A percentile compares a stretch with the other conserved stretches of the same genome.
phyloP scores from a whole-genome alignment of 2,113 vertebrate genomes.

The Thalassarche chlororhynchos region DNA sequence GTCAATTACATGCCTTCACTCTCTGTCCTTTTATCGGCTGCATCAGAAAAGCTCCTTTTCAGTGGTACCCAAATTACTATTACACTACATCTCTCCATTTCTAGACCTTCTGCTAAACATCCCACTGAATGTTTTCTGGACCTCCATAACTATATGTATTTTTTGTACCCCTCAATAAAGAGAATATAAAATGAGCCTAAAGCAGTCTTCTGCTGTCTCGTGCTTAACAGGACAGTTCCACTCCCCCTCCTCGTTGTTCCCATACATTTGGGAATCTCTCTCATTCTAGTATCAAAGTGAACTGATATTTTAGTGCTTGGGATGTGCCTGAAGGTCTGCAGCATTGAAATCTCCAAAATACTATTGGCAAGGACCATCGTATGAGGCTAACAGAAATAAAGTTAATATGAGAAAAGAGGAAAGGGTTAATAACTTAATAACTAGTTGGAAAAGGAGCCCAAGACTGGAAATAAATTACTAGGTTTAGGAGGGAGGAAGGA shows the following conservation, averaged over 20 bases:
- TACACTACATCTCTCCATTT: neutral
- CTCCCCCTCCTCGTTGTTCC: neutral
- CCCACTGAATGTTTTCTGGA: neutral
- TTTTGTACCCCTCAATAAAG: neutral
- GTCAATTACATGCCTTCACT: neutral
- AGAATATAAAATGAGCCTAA: neutral
- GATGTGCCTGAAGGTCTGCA: neutral
- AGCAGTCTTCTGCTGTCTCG: neutral
- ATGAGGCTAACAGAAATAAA: neutral
- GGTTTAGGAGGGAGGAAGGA: neutral
- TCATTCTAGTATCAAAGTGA: neutral
- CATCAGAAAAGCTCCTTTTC: neutral
- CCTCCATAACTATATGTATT: neutral
- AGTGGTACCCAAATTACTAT: neutral
- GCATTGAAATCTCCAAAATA: neutral
- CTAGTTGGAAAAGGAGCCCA: neutral
- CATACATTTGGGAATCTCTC: neutral
- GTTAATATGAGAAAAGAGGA: neutral
- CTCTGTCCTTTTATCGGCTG: neutral
- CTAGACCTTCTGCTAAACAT: neutral
- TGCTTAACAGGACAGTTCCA: neutral
- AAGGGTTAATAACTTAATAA: neutral
- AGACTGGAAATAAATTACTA: neutral
- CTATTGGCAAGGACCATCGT: fast-evolving
- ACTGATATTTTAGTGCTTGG: neutral